Evolutionary conservation across 2,797 vertebrate species (phyloP), one percentile per base, ranked within the genome.

Genomic region (Schizopygopsis pylzovi): DNA sequence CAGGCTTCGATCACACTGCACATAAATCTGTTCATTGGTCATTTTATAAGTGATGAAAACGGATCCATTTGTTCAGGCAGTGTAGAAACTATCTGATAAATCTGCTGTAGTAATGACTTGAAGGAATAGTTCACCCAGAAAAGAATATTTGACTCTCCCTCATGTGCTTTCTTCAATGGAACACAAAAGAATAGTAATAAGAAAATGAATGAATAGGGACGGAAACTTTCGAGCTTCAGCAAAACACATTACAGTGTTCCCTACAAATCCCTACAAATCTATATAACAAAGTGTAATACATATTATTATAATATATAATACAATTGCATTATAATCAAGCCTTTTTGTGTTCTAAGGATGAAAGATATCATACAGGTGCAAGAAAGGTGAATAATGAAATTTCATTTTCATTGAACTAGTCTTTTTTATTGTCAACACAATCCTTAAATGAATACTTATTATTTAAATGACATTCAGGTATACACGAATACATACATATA

Each of bases 1-100:
- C 6, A 56, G 73, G 73, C 49, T 77, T 56, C 12, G 6, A 18
- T 56, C 52, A 41, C 33, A 78, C 45, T 49, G 37, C 16, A 47
- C 70, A 52, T 75, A 54, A 84, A 47, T 47, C 49, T 37, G 59
- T 78, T 78, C 76, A 59, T 9, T 59, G 76, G 76, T 59, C 76
- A 78, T 43, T 78, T 37, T 78, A 22, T 25, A 15, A 77, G 49
- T 7, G 12, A 78, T 41, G 22, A 41, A 78, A 78, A 59, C 76
- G 25, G 54, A 59, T 59, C 6, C 20, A 59, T 78, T 59, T 78
- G 52, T 59, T 78, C 37, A n/a, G 37, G 37, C 37, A 41, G 37
- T 41, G 12, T 25, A 59, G 33, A 59, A 41, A 41, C 41, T 56
- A 56, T 78, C 20, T n/a, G 37, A 16, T 59, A n/a, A n/a, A n/a